Base-by-base conservation (phyloP, 23 tunicate genomes). In the Halocynthia roretzi region DNA sequence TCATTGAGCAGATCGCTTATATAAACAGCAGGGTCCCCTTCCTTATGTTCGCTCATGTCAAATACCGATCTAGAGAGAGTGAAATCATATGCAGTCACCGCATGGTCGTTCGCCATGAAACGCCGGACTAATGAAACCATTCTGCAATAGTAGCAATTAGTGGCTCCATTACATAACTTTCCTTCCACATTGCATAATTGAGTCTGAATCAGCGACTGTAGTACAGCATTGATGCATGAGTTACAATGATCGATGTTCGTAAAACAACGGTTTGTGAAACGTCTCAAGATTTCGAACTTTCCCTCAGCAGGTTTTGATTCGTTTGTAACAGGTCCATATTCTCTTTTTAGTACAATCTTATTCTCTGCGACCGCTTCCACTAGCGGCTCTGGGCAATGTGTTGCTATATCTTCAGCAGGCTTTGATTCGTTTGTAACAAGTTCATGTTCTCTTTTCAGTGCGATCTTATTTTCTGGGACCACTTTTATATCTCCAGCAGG, bases 151-250 rank as follows among this genome's bases (percentile, higher is more conserved):
- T 52, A 74, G 31, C 78, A 74, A n/a, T 48, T 14, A 54, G 5
- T 48, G 5, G 31, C 20, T 11, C 50, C 19, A 8, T 21, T 22
- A 74, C 78, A 74, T 5, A 74, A 10, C 22, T 6, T 53, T 48
- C 18, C 18, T 19, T 18, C 50, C 18, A 74, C 56, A 8, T n/a
- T 15, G 8, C 64, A 17, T 21, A 74, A 53, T 15, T 64, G 64
- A 52, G 78, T 74, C 18, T 53, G 55, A 1, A 74, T 23, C 1
- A 74, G 56, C 8, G 78, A 62, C 22, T 74, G 78, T 8, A 74
- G 5, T 8, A 56, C 64, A 52, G 78, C 55, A 54, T 74, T 74
- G 5, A 74, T 74, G 78, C 78, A 74, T 2, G 78, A 74, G 14
- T 54, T 44, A 62, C 78, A 56, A 15, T 60, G 2, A 15, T 60